Conservation (phyloP, 2,113 vertebrate genomes). For the Oplegnathus fasciatus region DNA sequence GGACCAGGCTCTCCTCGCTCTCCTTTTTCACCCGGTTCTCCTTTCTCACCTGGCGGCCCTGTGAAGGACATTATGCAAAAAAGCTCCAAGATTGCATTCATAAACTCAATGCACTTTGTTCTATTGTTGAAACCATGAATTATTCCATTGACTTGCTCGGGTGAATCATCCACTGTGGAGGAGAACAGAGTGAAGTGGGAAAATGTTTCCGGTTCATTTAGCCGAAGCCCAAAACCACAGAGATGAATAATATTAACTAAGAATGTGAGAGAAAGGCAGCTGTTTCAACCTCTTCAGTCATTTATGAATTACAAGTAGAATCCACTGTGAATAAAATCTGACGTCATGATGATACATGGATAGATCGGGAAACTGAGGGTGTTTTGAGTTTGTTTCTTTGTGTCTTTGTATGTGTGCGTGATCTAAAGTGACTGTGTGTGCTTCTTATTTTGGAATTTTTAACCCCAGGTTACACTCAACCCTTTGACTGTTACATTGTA, state of each 20-base stretch:
- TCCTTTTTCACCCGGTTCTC: slow-evolving; percentile 76
- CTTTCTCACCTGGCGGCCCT: slow-evolving; percentile 81
- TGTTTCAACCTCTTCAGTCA: slow-evolving; percentile 28
- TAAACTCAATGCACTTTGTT: neutral
- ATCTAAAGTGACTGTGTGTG: slow-evolving; percentile 12
- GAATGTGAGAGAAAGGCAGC: slow-evolving; percentile 38
- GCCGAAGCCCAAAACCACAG: slow-evolving; percentile 62
- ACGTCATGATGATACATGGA: neutral
- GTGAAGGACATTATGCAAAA: slow-evolving; percentile 5
- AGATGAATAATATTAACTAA: slow-evolving; percentile 63
- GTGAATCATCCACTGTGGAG: slow-evolving; percentile 51
- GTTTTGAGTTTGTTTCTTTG: neutral
- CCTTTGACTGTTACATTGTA: slow-evolving; percentile 52
- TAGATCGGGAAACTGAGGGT: slow-evolving; percentile 6
- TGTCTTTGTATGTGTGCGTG: neutral
- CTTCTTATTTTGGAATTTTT: slow-evolving; percentile 26
- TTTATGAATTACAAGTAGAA: slow-evolving; percentile 24
- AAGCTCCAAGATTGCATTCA: neutral
- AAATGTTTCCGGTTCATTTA: slow-evolving; percentile 63
- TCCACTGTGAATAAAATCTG: slow-evolving; percentile 8
- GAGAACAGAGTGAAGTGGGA: slow-evolving; percentile 57
- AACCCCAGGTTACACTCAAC: slow-evolving; percentile 46
- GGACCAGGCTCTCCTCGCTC: slow-evolving; percentile 88
- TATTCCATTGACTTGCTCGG: slow-evolving; percentile 32
- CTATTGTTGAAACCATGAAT: slow-evolving; percentile 46